These are phyloP conservation scores for Drosophila novamexicana DNA, from an alignment of 1,140 invertebrate species.

Conservation along the genomic window DNA sequence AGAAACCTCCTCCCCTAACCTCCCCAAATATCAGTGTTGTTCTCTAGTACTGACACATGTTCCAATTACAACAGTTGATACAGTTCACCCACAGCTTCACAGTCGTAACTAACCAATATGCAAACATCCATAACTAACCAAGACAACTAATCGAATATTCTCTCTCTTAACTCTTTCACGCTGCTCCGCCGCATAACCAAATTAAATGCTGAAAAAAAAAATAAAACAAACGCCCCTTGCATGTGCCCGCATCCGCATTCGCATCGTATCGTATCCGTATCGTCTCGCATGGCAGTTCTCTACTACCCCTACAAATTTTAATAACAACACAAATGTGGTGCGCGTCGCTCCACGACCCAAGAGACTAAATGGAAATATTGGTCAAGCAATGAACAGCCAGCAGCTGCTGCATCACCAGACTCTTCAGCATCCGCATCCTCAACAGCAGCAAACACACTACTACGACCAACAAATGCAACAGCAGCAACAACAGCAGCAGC, in stretches of 20 bases:
- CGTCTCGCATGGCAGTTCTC: constrained; percentile 55
- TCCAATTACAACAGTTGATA: constrained; percentile 9
- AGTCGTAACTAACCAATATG: constrained; percentile 11
- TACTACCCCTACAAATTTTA: constrained; percentile 84
- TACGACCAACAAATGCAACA: constrained; percentile 50
- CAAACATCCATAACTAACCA: constrained; percentile 21
- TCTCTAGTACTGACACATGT: constrained; percentile 36
- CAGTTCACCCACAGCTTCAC: constrained; percentile 22
- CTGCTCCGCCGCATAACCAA: constrained; percentile 9
- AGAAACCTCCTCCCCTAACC: neutral
- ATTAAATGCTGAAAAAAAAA: constrained; percentile 19
- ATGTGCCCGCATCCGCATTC: constrained; percentile 13
- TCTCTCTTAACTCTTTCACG: constrained; percentile 20
- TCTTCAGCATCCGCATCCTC: constrained; percentile 48
- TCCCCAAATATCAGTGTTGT: constrained; percentile 36
- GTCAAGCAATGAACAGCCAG: constrained; percentile 54
- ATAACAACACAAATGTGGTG: constrained; percentile 84
- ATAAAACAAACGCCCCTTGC: constrained; percentile 8
- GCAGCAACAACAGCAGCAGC: constrained; percentile 48
- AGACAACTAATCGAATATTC: constrained; percentile 35
- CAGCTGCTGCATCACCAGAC: constrained; percentile 53
- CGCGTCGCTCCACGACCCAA: constrained; percentile 76
- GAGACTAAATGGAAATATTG: constrained; percentile 77
- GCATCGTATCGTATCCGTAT: constrained; percentile 16
- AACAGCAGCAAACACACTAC: constrained; percentile 39